Evolutionary conservation across 2,797 vertebrate genomes (phyloP), one percentile per base, ranked within the genome.

Genomic region (Premnoplex brunnescens): DNA sequence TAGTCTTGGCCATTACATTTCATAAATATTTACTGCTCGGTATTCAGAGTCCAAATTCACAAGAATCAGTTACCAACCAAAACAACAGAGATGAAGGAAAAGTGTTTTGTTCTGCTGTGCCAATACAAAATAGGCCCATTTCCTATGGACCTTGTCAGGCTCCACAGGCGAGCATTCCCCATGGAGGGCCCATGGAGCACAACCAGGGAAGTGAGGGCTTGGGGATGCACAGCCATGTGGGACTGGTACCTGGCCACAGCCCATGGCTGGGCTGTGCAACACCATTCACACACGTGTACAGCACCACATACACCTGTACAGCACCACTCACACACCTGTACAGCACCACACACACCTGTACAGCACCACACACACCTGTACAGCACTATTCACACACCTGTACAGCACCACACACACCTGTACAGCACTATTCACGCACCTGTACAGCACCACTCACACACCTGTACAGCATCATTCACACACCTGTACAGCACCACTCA

Each of bases 1-100:
- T 92, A 85, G 86, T 89, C 88, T 87, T 76, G 89, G 81, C 77
- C 81, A 89, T 89, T 93, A 52, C 55, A 69, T 89, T 89, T 85
- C 71, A 92, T 72, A 92, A 92, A 87, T 89, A 88, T 90, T 85
- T 86, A 81, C 77, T 58, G 74, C 37, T 96, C 67, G 30, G 58
- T 4, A n/a, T 39, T 56, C 86, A 54, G 64, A 69, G 58, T 18
- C 54, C 77, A 76, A 60, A 5, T 30, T 64, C 73, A 81, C 55
- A 43, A 34, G 69, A 63, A 63, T 27, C 74, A 18, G 44, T n/a
- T 34, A 49, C 78, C 51, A 48, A 30, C 9, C 11, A 14, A 37
- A 80, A 18, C 7, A 48, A 18, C 49, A 7, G 41, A 46, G 13
- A 26, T 2, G 48, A 36, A 43, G 32, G 36, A 4, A 49, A 64